phyloP scores from a whole-genome alignment of 2,888 invertebrate genomes.

The Pomacea canaliculata region DNA sequence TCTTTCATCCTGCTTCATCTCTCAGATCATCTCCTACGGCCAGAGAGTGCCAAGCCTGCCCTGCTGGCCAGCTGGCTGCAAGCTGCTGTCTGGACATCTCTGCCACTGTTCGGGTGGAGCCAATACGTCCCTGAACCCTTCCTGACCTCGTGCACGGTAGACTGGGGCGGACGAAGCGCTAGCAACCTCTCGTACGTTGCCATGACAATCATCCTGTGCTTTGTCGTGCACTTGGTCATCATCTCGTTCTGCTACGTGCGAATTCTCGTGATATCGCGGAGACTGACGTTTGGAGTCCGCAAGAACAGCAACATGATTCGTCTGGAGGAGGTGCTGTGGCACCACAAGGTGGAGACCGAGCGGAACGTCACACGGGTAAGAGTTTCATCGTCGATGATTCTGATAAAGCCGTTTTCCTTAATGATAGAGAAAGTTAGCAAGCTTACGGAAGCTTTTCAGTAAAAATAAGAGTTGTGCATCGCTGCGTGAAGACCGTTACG shows the following conservation, averaged over 20 bases:
- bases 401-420: not conserved
- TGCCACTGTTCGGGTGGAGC: conserved; percentile 46
- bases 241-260: conserved; percentile 36
- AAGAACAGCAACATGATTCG: conserved; percentile 1
- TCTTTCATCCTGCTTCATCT: too few species aligned
- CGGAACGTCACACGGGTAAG: conserved; percentile 14
- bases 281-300: conserved; percentile 16
- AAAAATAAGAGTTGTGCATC: too few species aligned
- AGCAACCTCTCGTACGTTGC: conserved; percentile 33
- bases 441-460: too few species aligned
- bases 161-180: conserved; percentile 30
- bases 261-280: conserved; percentile 19
- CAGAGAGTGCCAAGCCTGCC: conserved; percentile 22
- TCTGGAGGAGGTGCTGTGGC: conserved; percentile 24
- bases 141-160: conserved; percentile 43
- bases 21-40: conserved; percentile 24
- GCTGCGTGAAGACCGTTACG: too few species aligned
- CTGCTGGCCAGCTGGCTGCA: conserved; percentile 30
- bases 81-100: conserved; percentile 37
- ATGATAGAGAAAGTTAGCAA: too few species aligned
- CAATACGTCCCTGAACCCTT: conserved; percentile 43
- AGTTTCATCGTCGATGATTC: not conserved
- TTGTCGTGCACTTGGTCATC: conserved; percentile 29
- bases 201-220: conserved; percentile 33
- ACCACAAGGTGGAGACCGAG: conserved; percentile 21